Base-by-base conservation (phyloP, 2,113 vertebrate species). In the Noturus placidus region DNA sequence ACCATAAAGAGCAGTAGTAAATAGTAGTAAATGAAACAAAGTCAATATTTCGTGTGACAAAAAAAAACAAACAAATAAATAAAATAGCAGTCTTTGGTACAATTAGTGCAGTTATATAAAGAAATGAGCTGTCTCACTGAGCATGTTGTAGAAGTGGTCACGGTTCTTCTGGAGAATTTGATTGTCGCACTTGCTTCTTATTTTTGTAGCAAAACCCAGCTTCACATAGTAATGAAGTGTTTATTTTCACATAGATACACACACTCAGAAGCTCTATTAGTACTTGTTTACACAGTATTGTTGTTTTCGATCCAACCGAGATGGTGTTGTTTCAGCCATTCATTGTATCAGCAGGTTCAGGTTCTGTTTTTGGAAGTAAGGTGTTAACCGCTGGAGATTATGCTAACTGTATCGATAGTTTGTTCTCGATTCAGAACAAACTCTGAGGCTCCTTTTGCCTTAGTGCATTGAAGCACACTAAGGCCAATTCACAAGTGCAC, bases 201-300 rank as follows among this genome's bases (percentile, higher is more conserved):
- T 46, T 46, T 46, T 46, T 46, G 5, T 6, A 46, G 42, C 42
- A 46, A 46, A 46, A 46, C 42, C 42, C 42, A 46, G 19, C 13
- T 77, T 27, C 9, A 25, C 11, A 27, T n/a, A 20, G 17, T 33
- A 4, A 19, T 69, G 63, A 46, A n/a, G 38, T 42, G 9, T 77
- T 56, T n/a, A 50, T 52, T 50, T 19, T 30, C 4, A 5, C 17
- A 25, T n/a, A 14, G 46, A 70, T 27, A 33, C 1, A 76, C 22
- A 27, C 6, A 38, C 10, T 27, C 6, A n/a, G 35, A 56, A 38
- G 46, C 22, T 59, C 74, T 59, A 13, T 17, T 76, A 27, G 6
- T 38, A 38, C 65, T 72, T 61, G 35, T 59, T 85, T 76, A 56
- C 35, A 42, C 22, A 77, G 25, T 46, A n/a, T 77, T 85, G 70